Evolutionary conservation across 2,113 vertebrate genomes (phyloP).

Genomic region (Capreolus pygargus): DNA sequence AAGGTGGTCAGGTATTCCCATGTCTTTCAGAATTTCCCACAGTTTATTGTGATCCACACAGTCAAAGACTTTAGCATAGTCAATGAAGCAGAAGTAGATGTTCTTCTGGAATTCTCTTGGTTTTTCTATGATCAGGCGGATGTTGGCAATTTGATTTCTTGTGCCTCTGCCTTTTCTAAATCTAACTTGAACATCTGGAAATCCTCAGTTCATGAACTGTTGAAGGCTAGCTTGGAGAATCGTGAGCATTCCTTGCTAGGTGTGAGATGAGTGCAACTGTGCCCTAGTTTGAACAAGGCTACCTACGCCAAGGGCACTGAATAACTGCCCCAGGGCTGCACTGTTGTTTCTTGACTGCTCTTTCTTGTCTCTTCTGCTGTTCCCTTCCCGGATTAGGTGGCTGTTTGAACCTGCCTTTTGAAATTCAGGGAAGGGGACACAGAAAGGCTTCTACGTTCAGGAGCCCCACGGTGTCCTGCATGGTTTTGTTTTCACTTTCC

Average conservation of each 20-base stretch:
- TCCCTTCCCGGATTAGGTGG: background rate
- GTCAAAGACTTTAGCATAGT: background rate
- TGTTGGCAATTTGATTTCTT: background rate
- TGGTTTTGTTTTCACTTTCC: background rate
- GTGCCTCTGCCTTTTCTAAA: background rate
- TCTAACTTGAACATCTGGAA: background rate
- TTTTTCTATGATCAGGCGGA: background rate
- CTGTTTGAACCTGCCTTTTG: background rate
- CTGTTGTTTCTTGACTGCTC: accelerated
- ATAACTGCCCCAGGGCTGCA: background rate
- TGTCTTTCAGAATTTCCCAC: background rate
- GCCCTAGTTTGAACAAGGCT: background rate
- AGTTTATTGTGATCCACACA: background rate
- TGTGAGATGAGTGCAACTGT: background rate
- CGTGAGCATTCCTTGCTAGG: background rate
- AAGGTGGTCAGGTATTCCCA: background rate
- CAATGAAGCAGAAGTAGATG: background rate
- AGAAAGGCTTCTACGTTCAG: background rate
- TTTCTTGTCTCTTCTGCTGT: background rate
- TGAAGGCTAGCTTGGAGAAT: background rate
- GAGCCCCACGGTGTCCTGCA: background rate
- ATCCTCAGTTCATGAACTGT: background rate
- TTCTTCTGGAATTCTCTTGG: background rate
- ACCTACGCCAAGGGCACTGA: background rate
- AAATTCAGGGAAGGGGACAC: background rate